Percentiles rank a stretch among this genome's conserved stretches.
Evolutionary conservation across 2,888 invertebrate species (phyloP).

Genomic region (Shargacucullia verbasci): DNA sequence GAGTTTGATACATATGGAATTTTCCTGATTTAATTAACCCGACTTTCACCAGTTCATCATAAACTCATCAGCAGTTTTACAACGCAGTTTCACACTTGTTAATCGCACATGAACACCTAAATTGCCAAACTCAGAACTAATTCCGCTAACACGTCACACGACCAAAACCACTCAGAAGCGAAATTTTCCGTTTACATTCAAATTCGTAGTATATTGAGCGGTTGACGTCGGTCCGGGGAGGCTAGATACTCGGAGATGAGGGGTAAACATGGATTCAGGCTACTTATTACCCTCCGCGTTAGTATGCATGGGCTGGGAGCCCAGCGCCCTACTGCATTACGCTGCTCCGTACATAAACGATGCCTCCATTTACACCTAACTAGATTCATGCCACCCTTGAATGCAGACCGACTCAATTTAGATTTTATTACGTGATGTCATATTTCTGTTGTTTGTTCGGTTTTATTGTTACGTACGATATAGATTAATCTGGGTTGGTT

Average conservation of each 20-base stretch:
- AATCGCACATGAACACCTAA: too few species aligned
- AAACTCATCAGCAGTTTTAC: too few species aligned
- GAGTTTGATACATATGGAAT: too few species aligned
- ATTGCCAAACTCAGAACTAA: constrained; percentile 19
- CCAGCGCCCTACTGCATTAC: constrained; percentile 74
- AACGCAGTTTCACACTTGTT: too few species aligned
- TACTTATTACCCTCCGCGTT: constrained; percentile 84
- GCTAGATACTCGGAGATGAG: constrained; percentile 51
- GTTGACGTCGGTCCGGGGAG: constrained; percentile 32
- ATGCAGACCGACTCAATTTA: constrained; percentile 71
- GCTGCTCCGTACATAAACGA: constrained; percentile 77
- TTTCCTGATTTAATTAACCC: too few species aligned
- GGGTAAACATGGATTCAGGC: constrained; percentile 79
- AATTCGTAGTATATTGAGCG: constrained; percentile 34
- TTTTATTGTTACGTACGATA: constrained; percentile 25
- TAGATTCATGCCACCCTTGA: constrained; percentile 67
- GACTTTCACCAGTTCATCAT: too few species aligned
- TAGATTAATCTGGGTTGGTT: constrained; percentile 1
- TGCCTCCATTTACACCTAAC: constrained; percentile 78
- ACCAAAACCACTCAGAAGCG: constrained; percentile 42
- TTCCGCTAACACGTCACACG: constrained; percentile 14
- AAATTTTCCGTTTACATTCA: constrained; percentile 53
- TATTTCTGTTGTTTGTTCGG: constrained; percentile 27
- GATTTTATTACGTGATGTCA: constrained; percentile 66
- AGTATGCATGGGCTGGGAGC: constrained; percentile 88